Conservation (phyloP, 1,140 invertebrate species). For the Drosophila pandora region DNA sequence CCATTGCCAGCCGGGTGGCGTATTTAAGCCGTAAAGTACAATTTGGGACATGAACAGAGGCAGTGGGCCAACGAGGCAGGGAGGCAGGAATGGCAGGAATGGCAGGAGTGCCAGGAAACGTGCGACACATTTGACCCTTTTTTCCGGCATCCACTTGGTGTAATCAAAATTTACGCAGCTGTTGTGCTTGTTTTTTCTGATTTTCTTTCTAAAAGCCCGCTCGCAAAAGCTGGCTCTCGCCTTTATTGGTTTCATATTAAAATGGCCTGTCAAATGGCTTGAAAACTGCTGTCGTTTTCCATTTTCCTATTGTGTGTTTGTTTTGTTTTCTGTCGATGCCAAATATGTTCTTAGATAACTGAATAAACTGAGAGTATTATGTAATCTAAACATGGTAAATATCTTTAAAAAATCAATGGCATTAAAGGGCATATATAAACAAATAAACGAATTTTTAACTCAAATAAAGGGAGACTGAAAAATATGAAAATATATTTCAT, state of each 20-base stretch:
- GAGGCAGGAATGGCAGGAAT: slow-evolving; percentile 6
- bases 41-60: slow-evolving; percentile 49
- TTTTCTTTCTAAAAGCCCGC: slow-evolving; percentile 1
- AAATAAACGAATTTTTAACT: background rate
- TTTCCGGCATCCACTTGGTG: slow-evolving; percentile 50
- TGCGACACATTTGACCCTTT: slow-evolving; percentile 79
- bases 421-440: background rate
- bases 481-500: background rate
- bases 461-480: background rate
- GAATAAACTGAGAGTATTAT: slow-evolving; percentile 13
- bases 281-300: slow-evolving; percentile 68
- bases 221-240: slow-evolving; percentile 5
- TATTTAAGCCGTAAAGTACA: slow-evolving; percentile 77
- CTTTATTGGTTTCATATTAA: slow-evolving; percentile 69
- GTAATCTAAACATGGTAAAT: background rate
- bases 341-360: slow-evolving; percentile 25
- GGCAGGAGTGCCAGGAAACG: slow-evolving; percentile 28
- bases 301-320: slow-evolving; percentile 43
- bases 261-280: slow-evolving; percentile 77
- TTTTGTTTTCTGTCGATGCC: slow-evolving; percentile 12
- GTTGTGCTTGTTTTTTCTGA: slow-evolving; percentile 29
- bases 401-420: background rate
- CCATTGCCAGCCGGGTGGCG: slow-evolving; percentile 51
- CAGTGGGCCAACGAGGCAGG: slow-evolving; percentile 3
- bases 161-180: slow-evolving; percentile 70